Conservation (phyloP, 2,113 vertebrate species). For the Microtus pennsylvanicus region DNA sequence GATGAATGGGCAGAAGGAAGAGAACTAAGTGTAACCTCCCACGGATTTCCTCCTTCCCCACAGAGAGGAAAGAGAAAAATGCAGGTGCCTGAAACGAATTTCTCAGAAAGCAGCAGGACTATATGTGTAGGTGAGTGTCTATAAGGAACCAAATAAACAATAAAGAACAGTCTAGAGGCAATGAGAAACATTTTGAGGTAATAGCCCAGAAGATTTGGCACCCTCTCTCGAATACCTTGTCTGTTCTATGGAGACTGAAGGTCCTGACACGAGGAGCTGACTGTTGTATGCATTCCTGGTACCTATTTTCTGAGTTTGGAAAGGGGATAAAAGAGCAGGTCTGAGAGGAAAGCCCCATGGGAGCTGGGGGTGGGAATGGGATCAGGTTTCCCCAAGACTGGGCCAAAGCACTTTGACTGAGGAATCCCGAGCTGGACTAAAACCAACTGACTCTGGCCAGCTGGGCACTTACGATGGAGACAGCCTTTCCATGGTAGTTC, state of each 20-base stretch:
- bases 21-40: too few relatives aligned
- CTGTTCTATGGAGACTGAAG: background rate
- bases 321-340: background rate
- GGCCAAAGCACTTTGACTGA: background rate
- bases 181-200: background rate
- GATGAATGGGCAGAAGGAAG: background rate
- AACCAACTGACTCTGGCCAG: background rate
- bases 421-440: background rate
- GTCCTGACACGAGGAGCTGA: background rate
- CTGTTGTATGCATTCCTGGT: background rate
- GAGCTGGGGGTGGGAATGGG: background rate
- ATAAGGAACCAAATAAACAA: background rate
- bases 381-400: background rate
- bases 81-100: background rate
- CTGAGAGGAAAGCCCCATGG: background rate
- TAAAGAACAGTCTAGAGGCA: background rate
- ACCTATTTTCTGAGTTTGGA: background rate
- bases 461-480: background rate
- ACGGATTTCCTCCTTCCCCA: constrained; percentile 48
- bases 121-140: background rate
- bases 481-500: background rate
- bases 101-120: constrained; percentile 5
- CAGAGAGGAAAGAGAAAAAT: background rate
- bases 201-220: background rate
- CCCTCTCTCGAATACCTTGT: background rate